Base-by-base conservation (phyloP, 64 coral and sea anemone genomes). In the Pachyseris speciosa region DNA sequence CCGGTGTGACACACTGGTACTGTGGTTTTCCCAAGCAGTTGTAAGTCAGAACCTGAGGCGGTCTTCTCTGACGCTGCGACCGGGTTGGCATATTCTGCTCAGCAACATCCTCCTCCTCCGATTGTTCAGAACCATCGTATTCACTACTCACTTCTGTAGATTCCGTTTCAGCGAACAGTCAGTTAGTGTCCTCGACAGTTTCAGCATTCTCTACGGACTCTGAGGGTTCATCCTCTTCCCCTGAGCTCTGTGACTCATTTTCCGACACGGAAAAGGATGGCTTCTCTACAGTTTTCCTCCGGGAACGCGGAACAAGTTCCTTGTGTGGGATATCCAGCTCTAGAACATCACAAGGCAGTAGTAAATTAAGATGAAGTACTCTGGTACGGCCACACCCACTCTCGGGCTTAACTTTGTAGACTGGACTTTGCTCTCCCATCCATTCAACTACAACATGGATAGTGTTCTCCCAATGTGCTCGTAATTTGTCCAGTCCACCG, bases 331-430 rank as follows among this genome's bases (percentile, higher is more conserved):
- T 17, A 53, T 53, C 50, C 15, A 53, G 15, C 50, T 53, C 50
- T 53, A 74, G 70, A 74, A 20, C 43, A 51, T 78, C 74, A 32
- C 74, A 78, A 15, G 43, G 47, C 20, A 78, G 74, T 43, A 78
- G 41, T 29, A 78, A 22, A 32, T 78, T 78, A 6, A 39, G 74
- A 29, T 78, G 74, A 31, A 78, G 44, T 11, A 51, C 30, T 22
- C 74, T 42, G 7, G 27, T 78, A 13, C 74, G 43, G 34, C 74
- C 80, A 30, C 33, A 9, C 16, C 12, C 80, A 34, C 47, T 11
- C 53, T 84, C 53, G 1, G 80, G 53, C 36, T 37, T 84, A 17
- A 84, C 15, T 32, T 84, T 37, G 80, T 84, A 84, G 1, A 84
- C 80, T 31, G 80, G 80, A n/a, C 2, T 64, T 37, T 84, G 24